Conservation (phyloP, 2,113 vertebrate species). For the Microtus ochrogaster region DNA sequence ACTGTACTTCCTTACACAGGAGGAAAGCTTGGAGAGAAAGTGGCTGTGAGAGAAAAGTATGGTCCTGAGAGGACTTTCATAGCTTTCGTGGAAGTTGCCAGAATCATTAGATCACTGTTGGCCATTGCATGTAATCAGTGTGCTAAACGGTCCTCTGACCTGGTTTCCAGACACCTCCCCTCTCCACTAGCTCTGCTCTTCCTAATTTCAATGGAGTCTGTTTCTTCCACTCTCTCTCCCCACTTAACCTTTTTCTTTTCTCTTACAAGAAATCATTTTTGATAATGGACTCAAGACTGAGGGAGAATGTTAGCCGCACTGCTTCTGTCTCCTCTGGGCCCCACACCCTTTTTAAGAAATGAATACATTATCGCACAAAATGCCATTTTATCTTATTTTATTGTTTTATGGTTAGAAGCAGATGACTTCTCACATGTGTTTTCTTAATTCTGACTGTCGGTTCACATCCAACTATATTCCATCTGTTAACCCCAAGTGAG, state of each 20-base stretch:
- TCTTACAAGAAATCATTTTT: background rate
- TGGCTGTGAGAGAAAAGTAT: rapidly evolving
- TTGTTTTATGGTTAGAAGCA: background rate
- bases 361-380: background rate
- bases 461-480: background rate
- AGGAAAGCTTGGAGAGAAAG: background rate
- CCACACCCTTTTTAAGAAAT: background rate
- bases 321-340: background rate
- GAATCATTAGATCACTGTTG: background rate
- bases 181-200: background rate
- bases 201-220: background rate
- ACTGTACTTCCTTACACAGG: background rate
- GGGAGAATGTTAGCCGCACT: background rate
- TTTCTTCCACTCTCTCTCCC: rapidly evolving
- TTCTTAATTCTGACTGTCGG: background rate
- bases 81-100: background rate
- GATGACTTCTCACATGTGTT: background rate
- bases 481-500: background rate
- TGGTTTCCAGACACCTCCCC: background rate
- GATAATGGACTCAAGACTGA: background rate
- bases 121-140: background rate
- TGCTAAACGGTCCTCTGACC: background rate
- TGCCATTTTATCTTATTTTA: background rate
- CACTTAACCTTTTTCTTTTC: background rate
- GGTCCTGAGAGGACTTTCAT: background rate